Evolutionary conservation across 92 coral and sea anemone genomes (phyloP), one percentile per base, ranked within the genome.

Genomic region (Zoanthus sansibaricus): DNA sequence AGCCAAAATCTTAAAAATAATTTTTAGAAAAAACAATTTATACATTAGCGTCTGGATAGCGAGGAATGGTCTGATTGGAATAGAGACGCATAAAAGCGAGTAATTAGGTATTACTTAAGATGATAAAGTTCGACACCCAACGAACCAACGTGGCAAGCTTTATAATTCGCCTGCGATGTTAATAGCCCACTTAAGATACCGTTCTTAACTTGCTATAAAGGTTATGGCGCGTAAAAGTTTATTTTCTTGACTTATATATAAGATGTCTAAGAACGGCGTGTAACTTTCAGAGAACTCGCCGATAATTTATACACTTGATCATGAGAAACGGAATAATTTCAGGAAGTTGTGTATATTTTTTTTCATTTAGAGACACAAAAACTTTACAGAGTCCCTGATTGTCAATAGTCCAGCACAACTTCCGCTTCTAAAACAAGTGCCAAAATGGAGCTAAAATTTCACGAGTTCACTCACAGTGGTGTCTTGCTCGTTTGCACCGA

Each of bases 91-190:
- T 25, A 25, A 20, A 45, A 46, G 42, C 75, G 75, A 56, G 85
- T 80, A 80, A 80, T 80, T 66, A 80, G 46, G 20, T 33, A 80
- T 80, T 66, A 45, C 62, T 33, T 33, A 80, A 64, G 75, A 21
- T 62, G 66, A 80, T 80, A 48, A 37, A 58, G 17, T 61, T 80
- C 61, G 85, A 51, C 45, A 44, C 45, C 58, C 45, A 9, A 55
- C 17, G 61, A 30, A 45, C n/a, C 75, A 80, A 80, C 85, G 85
- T 80, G 85, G 85, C 85, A 80, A 4, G 25, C 20, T 78, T 42
- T 7, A 49, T 49, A 58, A 59, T 51, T 56, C 84, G 56, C 1
- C 45, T 37, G 68, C 72, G 30, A 78, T 59, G 37, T 42, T 64
- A 47, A 66, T 62, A 12, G 15, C 54, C 4, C 18, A 2, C 48